phyloP scores from a whole-genome alignment of 2,113 vertebrate species.

The Apistogramma diplotaenia region DNA sequence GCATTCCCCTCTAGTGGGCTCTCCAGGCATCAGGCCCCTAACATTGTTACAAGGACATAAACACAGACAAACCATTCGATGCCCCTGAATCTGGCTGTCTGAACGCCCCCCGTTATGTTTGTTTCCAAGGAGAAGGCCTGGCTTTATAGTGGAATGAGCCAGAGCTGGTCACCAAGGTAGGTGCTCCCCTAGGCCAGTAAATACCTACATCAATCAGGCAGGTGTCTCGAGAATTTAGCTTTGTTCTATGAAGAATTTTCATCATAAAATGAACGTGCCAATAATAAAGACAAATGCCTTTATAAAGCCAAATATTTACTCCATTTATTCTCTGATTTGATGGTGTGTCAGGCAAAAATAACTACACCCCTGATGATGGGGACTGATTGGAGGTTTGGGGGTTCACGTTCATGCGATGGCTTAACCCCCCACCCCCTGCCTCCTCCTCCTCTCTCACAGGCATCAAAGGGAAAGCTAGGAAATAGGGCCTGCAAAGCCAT shows the following conservation, averaged over 20 bases:
- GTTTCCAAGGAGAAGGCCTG: slow-evolving; percentile 44
- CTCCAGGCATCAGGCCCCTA: slow-evolving; percentile 69
- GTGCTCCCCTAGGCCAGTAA: slow-evolving; percentile 33
- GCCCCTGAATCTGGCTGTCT: slow-evolving; percentile 79
- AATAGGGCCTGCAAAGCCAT: slow-evolving; percentile 72
- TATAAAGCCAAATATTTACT: slow-evolving; percentile 23
- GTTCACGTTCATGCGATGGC: slow-evolving; percentile 52
- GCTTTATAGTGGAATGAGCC: slow-evolving; percentile 53
- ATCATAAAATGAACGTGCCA: not conserved
- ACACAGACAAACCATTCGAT: slow-evolving; percentile 86
- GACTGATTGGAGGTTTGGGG: slow-evolving; percentile 50
- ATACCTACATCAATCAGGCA: slow-evolving; percentile 52
- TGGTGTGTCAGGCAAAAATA: slow-evolving; percentile 22
- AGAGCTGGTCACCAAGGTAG: slow-evolving; percentile 45
- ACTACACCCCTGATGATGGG: slow-evolving; percentile 24
- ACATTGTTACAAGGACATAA: slow-evolving; percentile 88
- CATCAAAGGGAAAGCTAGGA: slow-evolving; percentile 75
- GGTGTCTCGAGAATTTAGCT: slow-evolving; percentile 31
- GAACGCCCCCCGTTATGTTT: slow-evolving; percentile 80
- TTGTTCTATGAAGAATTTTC: slow-evolving; percentile 10
- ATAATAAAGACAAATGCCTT: slow-evolving; percentile 13
- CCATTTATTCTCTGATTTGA: slow-evolving; percentile 23
- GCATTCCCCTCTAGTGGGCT: slow-evolving; percentile 54
- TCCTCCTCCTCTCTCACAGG: slow-evolving; percentile 59
- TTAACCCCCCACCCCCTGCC: slow-evolving; percentile 22